A percentile compares a stretch with the other conserved stretches of the same genome.
phyloP scores from a whole-genome alignment of 2,113 vertebrate genomes.

The Scomber scombrus region DNA sequence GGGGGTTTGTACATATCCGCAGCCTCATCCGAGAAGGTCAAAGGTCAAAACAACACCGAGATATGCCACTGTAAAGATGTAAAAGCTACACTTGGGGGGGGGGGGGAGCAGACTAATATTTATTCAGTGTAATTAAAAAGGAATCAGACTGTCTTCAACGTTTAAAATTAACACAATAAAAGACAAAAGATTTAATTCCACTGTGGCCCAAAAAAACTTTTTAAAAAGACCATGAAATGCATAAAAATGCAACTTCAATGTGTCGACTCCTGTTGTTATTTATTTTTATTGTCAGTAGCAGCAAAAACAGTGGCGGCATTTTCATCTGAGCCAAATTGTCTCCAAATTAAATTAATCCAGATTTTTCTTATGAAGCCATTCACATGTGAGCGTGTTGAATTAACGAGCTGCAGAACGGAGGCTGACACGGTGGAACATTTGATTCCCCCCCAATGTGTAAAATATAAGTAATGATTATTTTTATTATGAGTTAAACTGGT shows the following conservation, averaged over 20 bases:
- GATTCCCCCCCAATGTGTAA: background rate
- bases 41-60: constrained; percentile 10
- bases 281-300: background rate
- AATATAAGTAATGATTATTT: too few relatives aligned
- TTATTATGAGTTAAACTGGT: too few relatives aligned
- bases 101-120: too few relatives aligned
- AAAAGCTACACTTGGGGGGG: too few relatives aligned
- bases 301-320: constrained; percentile 25
- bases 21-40: constrained; percentile 17
- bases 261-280: too few relatives aligned
- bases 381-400: background rate
- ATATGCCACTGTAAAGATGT: background rate
- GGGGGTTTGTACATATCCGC: background rate
- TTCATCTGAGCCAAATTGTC: constrained; percentile 33
- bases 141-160: background rate
- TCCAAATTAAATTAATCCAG: constrained; percentile 54
- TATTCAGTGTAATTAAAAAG: constrained; percentile 18
- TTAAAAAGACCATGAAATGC: background rate
- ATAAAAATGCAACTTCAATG: too few relatives aligned
- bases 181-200: background rate
- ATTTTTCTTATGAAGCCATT: background rate
- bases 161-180: constrained; percentile 18
- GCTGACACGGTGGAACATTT: background rate
- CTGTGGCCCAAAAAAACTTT: background rate
- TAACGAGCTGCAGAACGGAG: background rate